Conservation (phyloP, 2,797 vertebrate genomes). For the Siniperca scherzeri region DNA sequence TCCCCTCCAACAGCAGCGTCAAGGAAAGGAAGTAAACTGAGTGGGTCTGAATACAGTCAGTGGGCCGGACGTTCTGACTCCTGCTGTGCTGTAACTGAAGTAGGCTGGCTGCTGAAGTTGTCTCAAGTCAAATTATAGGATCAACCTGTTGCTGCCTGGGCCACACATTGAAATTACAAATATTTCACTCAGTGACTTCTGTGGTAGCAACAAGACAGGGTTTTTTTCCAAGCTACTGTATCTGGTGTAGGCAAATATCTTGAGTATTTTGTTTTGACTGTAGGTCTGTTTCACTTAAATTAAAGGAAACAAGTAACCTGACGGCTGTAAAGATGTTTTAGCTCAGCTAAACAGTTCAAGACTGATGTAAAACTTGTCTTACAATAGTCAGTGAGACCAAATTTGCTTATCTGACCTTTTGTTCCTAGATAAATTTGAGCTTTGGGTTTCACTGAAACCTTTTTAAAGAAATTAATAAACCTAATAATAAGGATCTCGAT, state of each 20-base stretch:
- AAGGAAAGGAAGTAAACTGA: conserved; percentile 56
- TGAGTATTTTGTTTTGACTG: conserved; percentile 26
- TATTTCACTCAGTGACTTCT: conserved; percentile 20
- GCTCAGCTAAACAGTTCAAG: neutral
- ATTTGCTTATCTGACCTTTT: neutral
- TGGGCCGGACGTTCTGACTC: conserved; percentile 60
- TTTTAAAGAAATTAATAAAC: neutral
- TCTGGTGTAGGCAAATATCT: neutral
- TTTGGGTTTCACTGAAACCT: neutral
- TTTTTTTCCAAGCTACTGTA: conserved; percentile 2
- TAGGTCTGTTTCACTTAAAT: neutral
- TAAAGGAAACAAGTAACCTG: neutral
- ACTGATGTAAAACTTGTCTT: neutral
- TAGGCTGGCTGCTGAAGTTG: conserved; percentile 45
- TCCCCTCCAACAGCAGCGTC: conserved; percentile 63
- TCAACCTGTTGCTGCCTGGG: conserved; percentile 28
- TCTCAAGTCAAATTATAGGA: conserved; percentile 67
- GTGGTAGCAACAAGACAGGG: neutral
- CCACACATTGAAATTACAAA: conserved; percentile 32
- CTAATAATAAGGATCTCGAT: neutral
- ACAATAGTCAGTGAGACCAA: neutral
- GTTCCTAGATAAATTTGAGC: neutral
- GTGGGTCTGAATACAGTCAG: conserved; percentile 55
- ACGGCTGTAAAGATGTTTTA: conserved; percentile 12
- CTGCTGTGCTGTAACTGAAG: conserved; percentile 65